Evolutionary conservation across 23 tunicate species (phyloP), one percentile per base, ranked within the genome.

Genomic region (Ciona savignyi): DNA sequence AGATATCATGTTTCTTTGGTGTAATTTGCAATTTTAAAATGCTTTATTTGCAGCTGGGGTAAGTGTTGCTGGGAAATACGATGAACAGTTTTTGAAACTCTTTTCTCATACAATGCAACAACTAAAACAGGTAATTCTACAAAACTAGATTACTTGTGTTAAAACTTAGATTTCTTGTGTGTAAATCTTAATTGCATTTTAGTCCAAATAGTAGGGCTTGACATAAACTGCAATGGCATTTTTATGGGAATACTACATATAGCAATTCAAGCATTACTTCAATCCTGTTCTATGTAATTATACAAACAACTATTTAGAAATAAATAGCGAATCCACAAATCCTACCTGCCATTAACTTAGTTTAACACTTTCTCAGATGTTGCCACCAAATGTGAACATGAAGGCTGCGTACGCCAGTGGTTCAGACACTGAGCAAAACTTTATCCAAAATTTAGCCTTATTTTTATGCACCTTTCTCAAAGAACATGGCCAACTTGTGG

Each of bases 391-490:
- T 19, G 80, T 95, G 4, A 81, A 89, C 70, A 84, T 95, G 87
- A 84, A 80, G 68, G 63, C 72, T 1, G 99, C 99, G 2, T 95
- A 95, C 74, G 92, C 96, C 19, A 84, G 73, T 60, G 99, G 99
- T 1, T 27, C 76, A 4, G 89, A 95, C 85, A 80, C 83, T 23
- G 96, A 95, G 27, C 99, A 95, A 30, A 91, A 83, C 64, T 95
- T 95, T 73, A 95, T 95, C 27, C 99, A 95, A 76, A 95, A 95
- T 49, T 96, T 95, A 33, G 96, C 93, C 1, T 60, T 95, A 6
- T 95, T 95, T 63, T 75, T 95, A 19, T 84, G 90, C 73, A 95
- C 88, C 23, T 95, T 84, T 48, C 87, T 95, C 73, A 95, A 95
- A 76, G 96, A 95, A 67, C 95, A 95, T 65, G 99, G 90, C 1